Evolutionary conservation across 2,888 invertebrate genomes (phyloP).

Genomic region (Sussaba pulchella): DNA sequence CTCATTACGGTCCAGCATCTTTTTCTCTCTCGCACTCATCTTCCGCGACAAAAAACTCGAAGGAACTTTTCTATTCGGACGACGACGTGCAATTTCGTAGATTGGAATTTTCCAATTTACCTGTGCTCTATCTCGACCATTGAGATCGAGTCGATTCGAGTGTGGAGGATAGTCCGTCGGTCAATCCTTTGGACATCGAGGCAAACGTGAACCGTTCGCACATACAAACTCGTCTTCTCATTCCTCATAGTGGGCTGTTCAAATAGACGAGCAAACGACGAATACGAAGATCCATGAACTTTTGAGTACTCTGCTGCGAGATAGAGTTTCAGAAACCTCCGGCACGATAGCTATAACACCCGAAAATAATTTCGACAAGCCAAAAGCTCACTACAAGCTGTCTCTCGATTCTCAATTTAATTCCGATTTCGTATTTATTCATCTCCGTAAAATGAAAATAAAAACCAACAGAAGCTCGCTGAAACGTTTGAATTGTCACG

Average conservation of each 20-base stretch:
- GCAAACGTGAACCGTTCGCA: slow-evolving; percentile 42
- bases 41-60: slow-evolving; percentile 14
- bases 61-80: slow-evolving; percentile 12
- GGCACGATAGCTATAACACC: background rate
- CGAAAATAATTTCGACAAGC: background rate
- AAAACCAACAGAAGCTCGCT: background rate
- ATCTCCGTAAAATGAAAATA: too few species aligned
- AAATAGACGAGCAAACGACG: slow-evolving; percentile 12
- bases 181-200: slow-evolving; percentile 21
- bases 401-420: background rate
- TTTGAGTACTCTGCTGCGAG: background rate
- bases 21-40: slow-evolving; percentile 11
- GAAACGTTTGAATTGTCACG: background rate
- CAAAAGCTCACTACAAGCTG: background rate
- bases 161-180: slow-evolving; percentile 45
- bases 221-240: background rate
- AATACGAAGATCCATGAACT: slow-evolving; percentile 19
- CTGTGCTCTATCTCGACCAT: slow-evolving; percentile 52
- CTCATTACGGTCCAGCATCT: background rate
- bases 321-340: background rate
- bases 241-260: slow-evolving; percentile 1
- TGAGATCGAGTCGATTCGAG: slow-evolving; percentile 12
- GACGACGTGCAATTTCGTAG: slow-evolving; percentile 50
- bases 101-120: slow-evolving; percentile 65
- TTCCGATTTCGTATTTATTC: background rate